A percentile compares a stretch with the other conserved stretches of the same genome.
Evolutionary conservation across 2,797 vertebrate genomes (phyloP).

Genomic region (Sebastes diploproa): DNA sequence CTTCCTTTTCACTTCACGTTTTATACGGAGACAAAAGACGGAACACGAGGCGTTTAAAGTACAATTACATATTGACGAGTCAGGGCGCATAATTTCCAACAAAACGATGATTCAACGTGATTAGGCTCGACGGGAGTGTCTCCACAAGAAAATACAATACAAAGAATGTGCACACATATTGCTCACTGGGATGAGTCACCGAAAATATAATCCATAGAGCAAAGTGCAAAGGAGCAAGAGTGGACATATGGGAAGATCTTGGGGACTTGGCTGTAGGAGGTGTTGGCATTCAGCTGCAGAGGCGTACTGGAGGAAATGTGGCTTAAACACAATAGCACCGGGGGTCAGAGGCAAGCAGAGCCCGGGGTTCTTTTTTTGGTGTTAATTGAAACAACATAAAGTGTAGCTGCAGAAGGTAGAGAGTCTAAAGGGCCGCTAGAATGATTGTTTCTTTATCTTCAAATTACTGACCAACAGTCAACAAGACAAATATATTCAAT

Average conservation of each 20-base stretch:
- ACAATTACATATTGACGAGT: conserved; percentile 36
- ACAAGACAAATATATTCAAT: neutral
- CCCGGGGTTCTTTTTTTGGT: conserved; percentile 22
- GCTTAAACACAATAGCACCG: conserved; percentile 69
- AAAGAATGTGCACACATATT: conserved; percentile 31
- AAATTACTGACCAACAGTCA: neutral
- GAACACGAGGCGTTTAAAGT: conserved; percentile 39
- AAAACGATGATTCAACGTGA: conserved; percentile 45
- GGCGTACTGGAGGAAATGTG: conserved; percentile 49
- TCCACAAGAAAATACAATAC: conserved; percentile 14
- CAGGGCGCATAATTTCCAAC: conserved; percentile 8
- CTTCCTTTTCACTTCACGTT: conserved; percentile 35
- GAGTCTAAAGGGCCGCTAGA: neutral
- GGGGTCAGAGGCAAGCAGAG: conserved; percentile 52
- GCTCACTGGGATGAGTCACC: conserved; percentile 34
- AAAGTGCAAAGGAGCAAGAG: conserved; percentile 45
- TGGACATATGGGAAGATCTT: conserved; percentile 57
- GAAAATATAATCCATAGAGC: conserved; percentile 26
- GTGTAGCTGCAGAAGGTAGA: conserved; percentile 15
- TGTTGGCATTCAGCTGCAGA: conserved; percentile 55
- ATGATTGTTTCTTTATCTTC: conserved; percentile 13
- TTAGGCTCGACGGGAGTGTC: conserved; percentile 13
- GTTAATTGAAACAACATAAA: conserved; percentile 47
- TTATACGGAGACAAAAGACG: conserved; percentile 52
- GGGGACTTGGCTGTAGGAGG: conserved; percentile 49